Base-by-base conservation (phyloP, 2,888 invertebrate genomes). In the Sclerodermus sp. region DNA sequence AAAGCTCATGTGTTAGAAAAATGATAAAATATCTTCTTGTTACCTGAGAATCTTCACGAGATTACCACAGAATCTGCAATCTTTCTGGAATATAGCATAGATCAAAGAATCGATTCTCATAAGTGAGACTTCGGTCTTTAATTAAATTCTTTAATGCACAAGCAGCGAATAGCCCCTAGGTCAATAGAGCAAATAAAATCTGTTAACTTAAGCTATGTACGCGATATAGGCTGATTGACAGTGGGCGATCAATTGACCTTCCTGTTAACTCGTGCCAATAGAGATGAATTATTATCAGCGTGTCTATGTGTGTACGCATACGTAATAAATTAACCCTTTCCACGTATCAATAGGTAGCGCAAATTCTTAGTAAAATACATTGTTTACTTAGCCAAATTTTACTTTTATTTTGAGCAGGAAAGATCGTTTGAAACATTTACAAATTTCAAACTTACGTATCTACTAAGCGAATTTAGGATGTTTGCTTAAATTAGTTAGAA, bases 181-280 rank as follows among this genome's bases (percentile, higher is more conserved):
- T 76, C 70, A 76, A 76, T 69, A 61, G 64, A 71, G 67, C 66
- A 65, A 75, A 74, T 76, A 62, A 75, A 74, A 74, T 74, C 71
- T 70, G 73, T 74, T 66, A 67, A 70, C 58, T 65, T 66, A 63
- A 58, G 58, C 58, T 61, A 47, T 64, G 60, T 62, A 65, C 57
- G 60, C 63, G 66, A 66, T 61, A 58, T 56, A 58, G 60, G 49
- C 65, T 70, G 70, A 76, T 76, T 76, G 72, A 63, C 64, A 65
- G 76, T 76, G 76, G 76, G 75, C 76, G 76, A 75, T 69, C 66
- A 75, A 73, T 75, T 76, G 76, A 76, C 75, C 73, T 62, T 57
- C 58, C 57, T 62, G 70, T 71, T 71, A 71, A 74, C 70, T 72
- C 62, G 58, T 71, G 67, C 67, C 73, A 73, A 76, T 75, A 70